Base-by-base conservation (phyloP, 2,113 vertebrate species). In the Thamnophis sirtalis region DNA sequence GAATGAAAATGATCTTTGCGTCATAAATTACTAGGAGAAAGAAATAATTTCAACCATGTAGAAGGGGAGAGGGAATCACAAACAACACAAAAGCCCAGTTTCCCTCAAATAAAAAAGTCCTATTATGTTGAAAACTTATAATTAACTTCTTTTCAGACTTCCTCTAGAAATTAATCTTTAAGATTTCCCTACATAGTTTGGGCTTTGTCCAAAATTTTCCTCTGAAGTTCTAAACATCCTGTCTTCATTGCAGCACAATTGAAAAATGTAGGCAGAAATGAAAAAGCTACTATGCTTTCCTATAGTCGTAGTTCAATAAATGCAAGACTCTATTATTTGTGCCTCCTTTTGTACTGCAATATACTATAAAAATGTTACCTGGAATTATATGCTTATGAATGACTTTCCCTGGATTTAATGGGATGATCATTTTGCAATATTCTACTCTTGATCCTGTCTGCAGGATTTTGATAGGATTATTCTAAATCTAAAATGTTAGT, bases 1-100 rank as follows among this genome's bases (percentile, higher is more conserved):
- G 95, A 96, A 97, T 95, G 93, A 96, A 96, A 96, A 95, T 92
- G 92, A 43, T 91, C 49, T 55, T 28, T 38, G 43, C 94, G 93
- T 94, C 97, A 96, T 92, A 96, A 96, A 96, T 97, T 96, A 95
- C 73, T 24, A 92, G 86, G 38, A 96, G 95, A 93, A 95, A 96
- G 95, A 93, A 93, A 95, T 95, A 94, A 96, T 86, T 63, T 51
- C 95, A 92, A 43, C 15, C 48, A 90, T 91, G 86, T 51, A 51
- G 38, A 68, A 53, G 19, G 9, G 9, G 48, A 21, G 28, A 9
- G 85, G 2, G 17, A 24, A 49, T 58, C 24, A 43, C 58, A 68
- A 54, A n/a, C 24, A 26, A 91, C 87, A 87, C 49, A 53, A 91
- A 68, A 87, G 50, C 85, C 38, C 2, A 50, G 50, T 48, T 5